Evolutionary conservation across 2,888 invertebrate genomes (phyloP), one percentile per base, ranked within the genome.

Genomic region (Thecophora atra): DNA sequence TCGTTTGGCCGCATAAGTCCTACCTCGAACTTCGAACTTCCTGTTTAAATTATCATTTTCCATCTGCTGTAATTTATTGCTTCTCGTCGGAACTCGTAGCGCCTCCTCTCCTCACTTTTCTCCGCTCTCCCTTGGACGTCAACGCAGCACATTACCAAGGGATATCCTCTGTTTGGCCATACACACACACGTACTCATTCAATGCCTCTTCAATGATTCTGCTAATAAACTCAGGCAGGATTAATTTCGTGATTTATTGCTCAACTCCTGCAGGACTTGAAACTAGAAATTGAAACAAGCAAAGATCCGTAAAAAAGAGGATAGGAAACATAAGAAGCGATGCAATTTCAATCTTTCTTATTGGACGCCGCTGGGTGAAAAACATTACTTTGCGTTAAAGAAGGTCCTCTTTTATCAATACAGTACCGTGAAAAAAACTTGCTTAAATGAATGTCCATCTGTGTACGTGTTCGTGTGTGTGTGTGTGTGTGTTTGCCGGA

Each of bases 151-250:
- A n/a, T 19, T 3, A 17, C 2, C 19, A 1, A 19, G 1, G 17
- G 6, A 19, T 17, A 19, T 1, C n/a, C 52, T 52, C 52, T 8
- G 52, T 52, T 17, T 11, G 6, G 0, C 6, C 37, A 37, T 11
- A 37, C 37, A 37, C 37, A 37, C 37, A 37, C 37, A 37, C 37
- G 11, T 0, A 37, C 37, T 21, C 56, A 44, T 21, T 58, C 69
- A 28, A 69, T 60, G 58, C 58, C 47, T 44, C n/a, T 69, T 60
- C 60, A 47, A 60, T n/a, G 69, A 47, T 82, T 81, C 72, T 78
- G 82, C 81, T 84, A 83, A 84, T 84, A 84, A 83, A 83, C 83
- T 82, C 79, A 80, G 80, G 79, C 84, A 82, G 84, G 84, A 84
- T 84, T 84, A 84, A 80, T 82, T 82, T 80, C 79, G 79, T 84